Evolutionary conservation across 2,888 invertebrate species (phyloP), one percentile per base, ranked within the genome.

Genomic region (Autographa gamma): DNA sequence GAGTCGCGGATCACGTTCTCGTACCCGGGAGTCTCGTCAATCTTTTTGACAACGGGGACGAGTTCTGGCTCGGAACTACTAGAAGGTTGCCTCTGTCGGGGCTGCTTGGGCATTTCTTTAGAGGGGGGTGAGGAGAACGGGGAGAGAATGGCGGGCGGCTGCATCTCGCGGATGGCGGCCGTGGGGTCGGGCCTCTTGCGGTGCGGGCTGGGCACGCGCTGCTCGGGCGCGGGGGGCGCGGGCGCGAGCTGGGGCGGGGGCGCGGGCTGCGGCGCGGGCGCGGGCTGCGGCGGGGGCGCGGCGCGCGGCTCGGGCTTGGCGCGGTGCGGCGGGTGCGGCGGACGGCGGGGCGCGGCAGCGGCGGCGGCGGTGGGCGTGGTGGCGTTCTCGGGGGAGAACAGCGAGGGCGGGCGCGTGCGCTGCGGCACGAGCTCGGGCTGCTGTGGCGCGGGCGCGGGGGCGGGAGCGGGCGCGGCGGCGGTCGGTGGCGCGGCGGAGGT

Each of bases 341-440:
- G 9, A 11, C 88, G 86, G 77, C 83, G 81, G 1, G 91, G 91
- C 0, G 91, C 89, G 0, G 90, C 81, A 0, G 91, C 89, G n/a
- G 96, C 95, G 0, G 94, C 93, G 7, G 90, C 93, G 4, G 92
- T 88, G 8, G 96, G 96, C 0, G 96, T 94, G 0, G 93, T 94
- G 0, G 90, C 93, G 73, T 96, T 97, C 75, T 97, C 97, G 0
- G 97, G 97, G 4, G 97, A 97, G 88, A 97, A 97, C 43, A 97
- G 86, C 16, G 97, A 97, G 0, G 96, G 96, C 3, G 96, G 96
- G 62, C 96, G 92, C 25, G 96, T 96, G 54, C 93, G 85, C 67
- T 90, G 92, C 74, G 69, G 90, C 34, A 86, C 85, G 65, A 89
- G 87, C 59, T 79, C 86, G 61, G 76, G 86, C 69, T 71, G 86